Evolutionary conservation across 2,888 invertebrate genomes (phyloP).

Genomic region (Tineola bisselliella): DNA sequence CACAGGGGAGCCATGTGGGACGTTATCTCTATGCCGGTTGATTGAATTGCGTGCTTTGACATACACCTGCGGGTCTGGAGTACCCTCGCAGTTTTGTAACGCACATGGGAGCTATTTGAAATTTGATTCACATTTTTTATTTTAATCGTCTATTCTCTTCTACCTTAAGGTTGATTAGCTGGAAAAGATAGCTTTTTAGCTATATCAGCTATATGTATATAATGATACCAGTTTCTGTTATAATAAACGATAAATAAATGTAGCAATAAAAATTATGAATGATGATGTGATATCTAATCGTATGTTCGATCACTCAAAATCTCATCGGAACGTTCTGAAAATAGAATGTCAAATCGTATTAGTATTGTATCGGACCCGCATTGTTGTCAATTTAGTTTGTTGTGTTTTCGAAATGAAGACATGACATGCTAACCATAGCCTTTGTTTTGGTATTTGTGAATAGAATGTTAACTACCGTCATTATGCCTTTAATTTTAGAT

Average conservation of each 20-base stretch:
- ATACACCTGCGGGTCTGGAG: slow-evolving; percentile 9
- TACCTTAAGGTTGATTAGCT: no score
- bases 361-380: not conserved
- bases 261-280: no score
- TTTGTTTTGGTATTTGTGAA: not conserved
- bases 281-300: no score
- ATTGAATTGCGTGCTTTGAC: slow-evolving; percentile 10
- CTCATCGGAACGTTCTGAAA: not conserved
- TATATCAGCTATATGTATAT: no score
- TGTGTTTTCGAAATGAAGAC: not conserved
- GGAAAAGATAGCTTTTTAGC: no score
- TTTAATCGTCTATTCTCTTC: no score
- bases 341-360: not conserved
- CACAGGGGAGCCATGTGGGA: not conserved
- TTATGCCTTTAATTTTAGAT: not conserved
- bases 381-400: not conserved
- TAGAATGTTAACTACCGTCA: not conserved
- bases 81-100: not conserved
- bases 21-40: slow-evolving; percentile 5
- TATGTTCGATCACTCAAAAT: not conserved
- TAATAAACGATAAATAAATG: no score
- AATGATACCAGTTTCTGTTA: no score
- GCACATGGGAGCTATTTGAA: not conserved
- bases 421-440: not conserved
- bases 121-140: not conserved